phyloP scores from a whole-genome alignment of 2,888 invertebrate genomes.

The Ormia ochracea region DNA sequence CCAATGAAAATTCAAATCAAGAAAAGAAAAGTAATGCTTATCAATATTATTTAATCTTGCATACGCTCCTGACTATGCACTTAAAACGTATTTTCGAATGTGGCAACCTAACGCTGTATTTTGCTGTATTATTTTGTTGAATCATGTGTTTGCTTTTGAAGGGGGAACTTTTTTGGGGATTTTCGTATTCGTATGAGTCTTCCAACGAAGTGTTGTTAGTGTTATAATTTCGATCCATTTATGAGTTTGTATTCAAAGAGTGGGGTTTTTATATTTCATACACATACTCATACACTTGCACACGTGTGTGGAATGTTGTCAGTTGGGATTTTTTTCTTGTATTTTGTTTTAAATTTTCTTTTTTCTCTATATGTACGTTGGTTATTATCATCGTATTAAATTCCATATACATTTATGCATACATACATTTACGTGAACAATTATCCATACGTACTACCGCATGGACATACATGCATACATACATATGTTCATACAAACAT shows the following conservation, averaged over 20 bases:
- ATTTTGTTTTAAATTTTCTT: conserved; percentile 50
- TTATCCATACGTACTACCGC: not conserved
- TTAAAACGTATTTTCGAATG: not conserved
- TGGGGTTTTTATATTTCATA: conserved; percentile 56
- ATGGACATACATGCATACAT: not conserved
- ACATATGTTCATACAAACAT: not conserved
- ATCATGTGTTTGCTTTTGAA: too few species aligned
- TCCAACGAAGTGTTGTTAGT: conserved; percentile 38
- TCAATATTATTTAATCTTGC: not conserved
- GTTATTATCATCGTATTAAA: conserved; percentile 53
- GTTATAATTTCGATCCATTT: conserved; percentile 58
- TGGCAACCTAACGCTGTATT: conserved; percentile 48
- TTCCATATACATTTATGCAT: conserved; percentile 19
- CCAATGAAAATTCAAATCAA: too few species aligned
- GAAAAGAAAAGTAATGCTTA: not conserved
- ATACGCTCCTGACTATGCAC: not conserved
- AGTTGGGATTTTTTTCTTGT: conserved; percentile 70
- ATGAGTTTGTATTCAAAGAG: conserved; percentile 55
- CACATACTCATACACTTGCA: conserved; percentile 56
- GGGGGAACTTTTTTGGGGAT: conserved; percentile 47
- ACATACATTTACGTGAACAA: not conserved
- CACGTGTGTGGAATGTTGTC: conserved; percentile 68
- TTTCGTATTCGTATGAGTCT: conserved; percentile 6
- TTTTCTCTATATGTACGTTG: conserved; percentile 53
- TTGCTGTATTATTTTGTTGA: not conserved